Evolutionary conservation across 2,888 invertebrate species (phyloP), one percentile per base, ranked within the genome.

Genomic region (Apocheima hispidaria): DNA sequence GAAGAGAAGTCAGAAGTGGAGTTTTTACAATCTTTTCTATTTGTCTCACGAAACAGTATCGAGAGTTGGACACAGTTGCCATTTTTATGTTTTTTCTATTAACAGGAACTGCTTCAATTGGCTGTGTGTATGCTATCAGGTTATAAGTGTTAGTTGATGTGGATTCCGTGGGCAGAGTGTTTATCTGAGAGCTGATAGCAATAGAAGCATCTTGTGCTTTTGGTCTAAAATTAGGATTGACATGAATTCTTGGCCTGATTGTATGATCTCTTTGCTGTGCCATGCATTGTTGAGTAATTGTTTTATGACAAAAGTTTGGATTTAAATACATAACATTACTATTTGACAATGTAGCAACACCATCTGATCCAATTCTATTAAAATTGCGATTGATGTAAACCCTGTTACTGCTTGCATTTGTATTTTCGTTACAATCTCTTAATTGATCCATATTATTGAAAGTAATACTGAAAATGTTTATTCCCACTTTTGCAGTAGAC

Each of bases 401-500:
- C 73, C 74, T 91, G 18, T 60, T 71, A 66, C 20, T 64, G 14
- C 12, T 1, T 49, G 52, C 43, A 48, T 63, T 70, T 50, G 28
- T 72, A 72, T 56, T 62, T 52, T 53, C 55, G 48, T 63, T 65
- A 14, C 43, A 61, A 63, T 59, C 38, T 60, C 33, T 16, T 62
- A 56, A 52, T 18, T 61, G 60, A 33, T 62, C 70, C 73, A 73
- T 81, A 73, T 83, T 82, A 82, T 70, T 81, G 59, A 54, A 95
- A 82, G 57, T 63, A 78, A 86, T 95, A 96, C 69, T 88, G 93
- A 86, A 94, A 96, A 61, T 93, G 81, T 90, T 95, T 96, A 83
- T 97, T 96, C 49, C 97, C 97, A 77, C 94, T 94, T 88, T 96
- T 97, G 81, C 96, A 96, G 70, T 93, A 84, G 40, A 97, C 78